These are phyloP conservation scores for Lepus townsendii DNA, from an alignment of 2,797 vertebrate species.

Conservation along the genomic window DNA sequence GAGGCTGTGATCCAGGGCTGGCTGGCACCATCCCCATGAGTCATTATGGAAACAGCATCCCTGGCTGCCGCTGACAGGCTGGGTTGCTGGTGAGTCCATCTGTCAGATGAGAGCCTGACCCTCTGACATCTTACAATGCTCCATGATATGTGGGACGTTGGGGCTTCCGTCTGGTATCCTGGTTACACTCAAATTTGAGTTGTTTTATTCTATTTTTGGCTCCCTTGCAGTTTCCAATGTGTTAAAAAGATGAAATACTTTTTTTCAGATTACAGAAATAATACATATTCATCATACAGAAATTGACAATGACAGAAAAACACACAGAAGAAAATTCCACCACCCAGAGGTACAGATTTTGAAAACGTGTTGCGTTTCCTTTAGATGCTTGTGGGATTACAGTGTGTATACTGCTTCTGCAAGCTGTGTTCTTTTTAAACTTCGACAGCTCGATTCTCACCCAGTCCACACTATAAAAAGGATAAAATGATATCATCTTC, in stretches of 20 bases:
- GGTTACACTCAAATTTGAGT: slow-evolving; percentile 78
- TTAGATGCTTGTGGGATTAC: slow-evolving; percentile 13
- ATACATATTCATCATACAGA: slow-evolving; percentile 76
- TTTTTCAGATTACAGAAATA: slow-evolving; percentile 73
- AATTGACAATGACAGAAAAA: slow-evolving; percentile 67
- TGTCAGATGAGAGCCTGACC: slow-evolving; percentile 81
- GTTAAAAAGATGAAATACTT: slow-evolving; percentile 65
- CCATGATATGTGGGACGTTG: slow-evolving; percentile 68
- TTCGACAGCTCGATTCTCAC: slow-evolving; percentile 25
- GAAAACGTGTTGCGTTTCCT: slow-evolving; percentile 23
- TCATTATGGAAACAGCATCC: slow-evolving; percentile 82
- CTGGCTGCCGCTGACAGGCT: slow-evolving; percentile 66
- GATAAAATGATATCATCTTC: slow-evolving; percentile 62
- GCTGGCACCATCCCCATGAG: slow-evolving; percentile 77
- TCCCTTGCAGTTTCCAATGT: slow-evolving; percentile 64
- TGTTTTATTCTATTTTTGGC: slow-evolving; percentile 79
- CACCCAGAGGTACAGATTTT: slow-evolving; percentile 29
- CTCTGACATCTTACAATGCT: slow-evolving; percentile 77
- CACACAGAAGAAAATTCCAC: slow-evolving; percentile 47
- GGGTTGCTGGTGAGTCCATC: slow-evolving; percentile 73
- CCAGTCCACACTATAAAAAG: slow-evolving; percentile 40
- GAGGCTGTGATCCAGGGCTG: slow-evolving; percentile 69
- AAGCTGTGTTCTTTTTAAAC: slow-evolving; percentile 21
- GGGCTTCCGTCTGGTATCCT: slow-evolving; percentile 75
- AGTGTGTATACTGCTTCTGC: not conserved